Evolutionary conservation across 2,113 vertebrate species (phyloP).

Genomic region (Prionailurus bengalensis): DNA sequence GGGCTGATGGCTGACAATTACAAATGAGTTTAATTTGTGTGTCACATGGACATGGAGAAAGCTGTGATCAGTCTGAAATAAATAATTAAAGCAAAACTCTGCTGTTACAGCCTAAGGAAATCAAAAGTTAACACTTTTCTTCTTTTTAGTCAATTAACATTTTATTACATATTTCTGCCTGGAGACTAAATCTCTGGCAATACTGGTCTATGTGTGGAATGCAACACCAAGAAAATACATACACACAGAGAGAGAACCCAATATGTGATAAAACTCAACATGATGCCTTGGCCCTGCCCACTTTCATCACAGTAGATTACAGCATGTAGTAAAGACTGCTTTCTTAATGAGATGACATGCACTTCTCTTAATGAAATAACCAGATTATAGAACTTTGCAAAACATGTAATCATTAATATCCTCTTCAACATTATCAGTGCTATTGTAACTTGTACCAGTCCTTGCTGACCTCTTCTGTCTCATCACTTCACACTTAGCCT

Average conservation of each 20-base stretch:
- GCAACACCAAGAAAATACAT: background rate
- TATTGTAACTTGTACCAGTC: no score
- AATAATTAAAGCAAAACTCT: conserved; percentile 72
- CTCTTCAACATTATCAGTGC: background rate
- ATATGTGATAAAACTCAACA: background rate
- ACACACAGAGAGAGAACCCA: background rate
- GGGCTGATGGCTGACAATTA: conserved; percentile 72
- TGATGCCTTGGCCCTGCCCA: no score
- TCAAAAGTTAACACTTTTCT: conserved; percentile 72
- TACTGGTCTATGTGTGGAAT: background rate
- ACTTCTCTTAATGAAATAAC: background rate
- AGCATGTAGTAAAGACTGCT: background rate
- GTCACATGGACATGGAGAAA: conserved; percentile 41
- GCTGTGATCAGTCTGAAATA: conserved; percentile 71
- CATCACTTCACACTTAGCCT: background rate
- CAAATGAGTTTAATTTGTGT: conserved; percentile 72
- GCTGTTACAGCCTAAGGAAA: conserved; percentile 67
- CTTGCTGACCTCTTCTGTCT: background rate
- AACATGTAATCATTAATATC: background rate
- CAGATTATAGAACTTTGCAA: background rate
- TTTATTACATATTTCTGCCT: conserved; percentile 59
- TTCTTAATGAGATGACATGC: background rate
- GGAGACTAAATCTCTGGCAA: conserved; percentile 52
- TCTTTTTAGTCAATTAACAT: conserved; percentile 66
- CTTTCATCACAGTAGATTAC: background rate